Evolutionary conservation across 2,888 invertebrate genomes (phyloP).

Genomic region (Pteria penguin): DNA sequence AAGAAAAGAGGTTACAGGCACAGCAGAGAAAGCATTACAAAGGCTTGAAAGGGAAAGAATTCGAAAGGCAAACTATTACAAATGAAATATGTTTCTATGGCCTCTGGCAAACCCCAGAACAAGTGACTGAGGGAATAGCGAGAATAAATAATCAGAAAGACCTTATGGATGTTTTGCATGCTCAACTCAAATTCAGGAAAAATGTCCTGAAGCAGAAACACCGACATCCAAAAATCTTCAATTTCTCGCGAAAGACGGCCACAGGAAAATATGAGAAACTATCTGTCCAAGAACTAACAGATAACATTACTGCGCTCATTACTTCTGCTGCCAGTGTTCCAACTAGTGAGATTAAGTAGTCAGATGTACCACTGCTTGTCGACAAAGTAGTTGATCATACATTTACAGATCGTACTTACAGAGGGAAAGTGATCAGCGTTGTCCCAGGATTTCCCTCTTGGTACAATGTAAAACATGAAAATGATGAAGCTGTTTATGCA

Average conservation of each 20-base stretch:
- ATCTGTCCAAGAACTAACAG: background rate
- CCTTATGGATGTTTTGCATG: background rate
- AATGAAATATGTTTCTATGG: constrained; percentile 43
- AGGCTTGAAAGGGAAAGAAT: constrained; percentile 31
- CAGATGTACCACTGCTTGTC: constrained; percentile 2
- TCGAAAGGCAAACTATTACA: constrained; percentile 39
- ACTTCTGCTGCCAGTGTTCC: background rate
- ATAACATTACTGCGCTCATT: constrained; percentile 11
- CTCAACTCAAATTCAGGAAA: background rate
- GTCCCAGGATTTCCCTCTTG: constrained; percentile 20
- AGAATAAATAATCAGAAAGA: too few relatives aligned
- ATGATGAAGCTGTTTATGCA: constrained; percentile 22
- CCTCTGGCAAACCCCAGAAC: too few relatives aligned
- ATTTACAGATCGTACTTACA: constrained; percentile 1
- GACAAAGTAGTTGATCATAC: constrained; percentile 7
- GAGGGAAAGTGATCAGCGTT: constrained; percentile 18
- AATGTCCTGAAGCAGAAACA: background rate
- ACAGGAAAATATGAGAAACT: constrained; percentile 21
- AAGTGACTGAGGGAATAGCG: too few relatives aligned
- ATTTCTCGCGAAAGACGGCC: background rate
- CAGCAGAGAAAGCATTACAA: constrained; percentile 11
- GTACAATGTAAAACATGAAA: constrained; percentile 21
- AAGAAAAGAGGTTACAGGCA: constrained; percentile 35
- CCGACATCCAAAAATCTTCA: background rate
- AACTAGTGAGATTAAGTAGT: background rate